Evolutionary conservation across 2,888 invertebrate species (phyloP).

Genomic region (Pasiphila rectangulata): DNA sequence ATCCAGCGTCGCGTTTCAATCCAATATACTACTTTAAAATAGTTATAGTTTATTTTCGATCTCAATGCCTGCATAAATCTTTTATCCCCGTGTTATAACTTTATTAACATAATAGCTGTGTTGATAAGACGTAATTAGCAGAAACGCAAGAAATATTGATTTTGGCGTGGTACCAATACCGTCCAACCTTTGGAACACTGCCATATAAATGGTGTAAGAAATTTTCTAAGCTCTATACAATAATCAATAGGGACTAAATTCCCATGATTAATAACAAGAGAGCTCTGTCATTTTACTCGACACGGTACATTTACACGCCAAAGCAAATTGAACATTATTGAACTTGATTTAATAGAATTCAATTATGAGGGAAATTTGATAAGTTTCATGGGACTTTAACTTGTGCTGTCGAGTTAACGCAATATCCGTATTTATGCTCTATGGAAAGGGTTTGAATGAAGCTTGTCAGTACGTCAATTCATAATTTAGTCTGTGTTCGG

Average conservation of each 20-base stretch:
- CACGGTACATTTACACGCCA: not conserved
- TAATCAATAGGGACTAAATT: not conserved
- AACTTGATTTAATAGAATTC: not conserved
- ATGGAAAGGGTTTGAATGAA: no score
- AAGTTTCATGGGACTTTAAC: not conserved
- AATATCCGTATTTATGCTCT: no score
- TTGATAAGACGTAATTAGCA: not conserved
- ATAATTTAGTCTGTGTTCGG: no score
- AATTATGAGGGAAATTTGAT: not conserved
- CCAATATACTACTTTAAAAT: no score
- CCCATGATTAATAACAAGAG: not conserved
- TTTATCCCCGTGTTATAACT: not conserved
- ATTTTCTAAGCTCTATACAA: constrained; percentile 4
- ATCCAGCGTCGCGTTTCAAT: no score
- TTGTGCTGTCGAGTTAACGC: no score
- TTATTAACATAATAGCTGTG: not conserved
- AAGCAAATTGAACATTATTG: not conserved
- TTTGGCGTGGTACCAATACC: constrained; percentile 1
- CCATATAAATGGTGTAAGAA: constrained; percentile 2
- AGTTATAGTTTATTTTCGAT: no score
- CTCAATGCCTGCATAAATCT: no score
- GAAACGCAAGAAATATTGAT: not conserved
- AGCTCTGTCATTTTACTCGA: not conserved
- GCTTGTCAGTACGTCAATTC: no score
- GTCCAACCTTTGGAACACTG: not conserved